phyloP scores from a whole-genome alignment of 2,797 vertebrate species.

The Sebastes iracundus region DNA sequence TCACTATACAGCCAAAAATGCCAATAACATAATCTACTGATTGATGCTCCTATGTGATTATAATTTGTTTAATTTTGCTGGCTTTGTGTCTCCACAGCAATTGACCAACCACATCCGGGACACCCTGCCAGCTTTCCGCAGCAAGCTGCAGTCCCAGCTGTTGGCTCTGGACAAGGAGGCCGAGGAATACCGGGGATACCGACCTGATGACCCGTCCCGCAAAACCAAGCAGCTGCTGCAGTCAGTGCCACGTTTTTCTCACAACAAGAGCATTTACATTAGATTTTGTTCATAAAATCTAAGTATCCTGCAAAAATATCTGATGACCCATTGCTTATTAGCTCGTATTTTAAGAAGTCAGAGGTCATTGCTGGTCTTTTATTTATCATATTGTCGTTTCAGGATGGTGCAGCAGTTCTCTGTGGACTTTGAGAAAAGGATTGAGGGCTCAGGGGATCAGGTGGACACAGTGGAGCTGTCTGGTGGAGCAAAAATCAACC shows the following conservation, averaged over 20 bases:
- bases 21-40: not conserved
- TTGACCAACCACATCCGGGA: constrained; percentile 97
- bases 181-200: constrained; percentile 93
- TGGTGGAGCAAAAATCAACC: constrained; percentile 97
- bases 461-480: constrained; percentile 96
- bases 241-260: constrained; percentile 81
- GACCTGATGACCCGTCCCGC: constrained; percentile 93
- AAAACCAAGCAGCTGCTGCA: constrained; percentile 95
- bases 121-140: constrained; percentile 92
- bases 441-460: constrained; percentile 96
- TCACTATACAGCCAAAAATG: not conserved
- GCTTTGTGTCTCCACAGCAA: constrained; percentile 82
- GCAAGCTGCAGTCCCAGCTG: constrained; percentile 93
- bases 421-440: constrained; percentile 97
- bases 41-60: not conserved
- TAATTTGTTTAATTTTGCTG: constrained; percentile 1
- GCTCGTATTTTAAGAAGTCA: not conserved
- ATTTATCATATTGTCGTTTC: not conserved
- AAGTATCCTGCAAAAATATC: not conserved
- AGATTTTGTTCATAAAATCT: not conserved
- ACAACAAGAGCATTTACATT: constrained; percentile 20
- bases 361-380: not conserved
- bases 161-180: constrained; percentile 95
- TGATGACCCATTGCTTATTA: not conserved
- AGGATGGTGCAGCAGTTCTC: constrained; percentile 99